A percentile compares a stretch with the other conserved stretches of the same genome.
Evolutionary conservation across 2,888 invertebrate genomes (phyloP).

Genomic region (Brenthis hecate): DNA sequence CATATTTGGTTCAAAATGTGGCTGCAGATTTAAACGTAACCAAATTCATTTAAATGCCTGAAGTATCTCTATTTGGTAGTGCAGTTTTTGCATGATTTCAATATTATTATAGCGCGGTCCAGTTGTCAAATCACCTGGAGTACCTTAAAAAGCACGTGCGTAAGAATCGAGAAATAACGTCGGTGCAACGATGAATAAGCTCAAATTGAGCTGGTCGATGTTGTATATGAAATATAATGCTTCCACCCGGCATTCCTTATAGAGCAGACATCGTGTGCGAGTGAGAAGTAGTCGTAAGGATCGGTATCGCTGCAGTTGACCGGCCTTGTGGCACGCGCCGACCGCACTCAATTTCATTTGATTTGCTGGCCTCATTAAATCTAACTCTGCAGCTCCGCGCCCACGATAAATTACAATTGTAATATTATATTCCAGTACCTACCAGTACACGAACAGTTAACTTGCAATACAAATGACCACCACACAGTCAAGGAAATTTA

Average conservation of each 20-base stretch:
- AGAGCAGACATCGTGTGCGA: conserved; percentile 56
- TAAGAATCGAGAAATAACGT: conserved; percentile 57
- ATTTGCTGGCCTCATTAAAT: conserved; percentile 67
- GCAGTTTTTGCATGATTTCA: conserved; percentile 64
- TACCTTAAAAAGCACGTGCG: conserved; percentile 59
- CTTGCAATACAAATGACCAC: conserved; percentile 29
- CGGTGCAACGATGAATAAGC: conserved; percentile 62
- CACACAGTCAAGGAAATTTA: conserved; percentile 43
- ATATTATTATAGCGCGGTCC: conserved; percentile 70
- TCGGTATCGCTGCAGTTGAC: conserved; percentile 60
- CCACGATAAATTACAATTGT: conserved; percentile 44
- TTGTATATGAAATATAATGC: conserved; percentile 53
- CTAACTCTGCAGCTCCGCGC: conserved; percentile 54
- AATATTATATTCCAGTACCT: conserved; percentile 42
- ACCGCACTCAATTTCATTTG: conserved; percentile 57
- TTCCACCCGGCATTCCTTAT: conserved; percentile 53
- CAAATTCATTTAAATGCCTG: conserved; percentile 63
- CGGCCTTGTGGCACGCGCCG: conserved; percentile 81
- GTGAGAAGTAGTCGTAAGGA: conserved; percentile 57
- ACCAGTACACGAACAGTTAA: conserved; percentile 31
- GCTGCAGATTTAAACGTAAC: conserved; percentile 55
- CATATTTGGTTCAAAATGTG: conserved; percentile 38
- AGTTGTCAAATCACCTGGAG: conserved; percentile 54
- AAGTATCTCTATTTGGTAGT: conserved; percentile 53
- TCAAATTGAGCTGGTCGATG: conserved; percentile 44